phyloP scores from a whole-genome alignment of 1,140 invertebrate genomes.

The Phthorimaea operculella region DNA sequence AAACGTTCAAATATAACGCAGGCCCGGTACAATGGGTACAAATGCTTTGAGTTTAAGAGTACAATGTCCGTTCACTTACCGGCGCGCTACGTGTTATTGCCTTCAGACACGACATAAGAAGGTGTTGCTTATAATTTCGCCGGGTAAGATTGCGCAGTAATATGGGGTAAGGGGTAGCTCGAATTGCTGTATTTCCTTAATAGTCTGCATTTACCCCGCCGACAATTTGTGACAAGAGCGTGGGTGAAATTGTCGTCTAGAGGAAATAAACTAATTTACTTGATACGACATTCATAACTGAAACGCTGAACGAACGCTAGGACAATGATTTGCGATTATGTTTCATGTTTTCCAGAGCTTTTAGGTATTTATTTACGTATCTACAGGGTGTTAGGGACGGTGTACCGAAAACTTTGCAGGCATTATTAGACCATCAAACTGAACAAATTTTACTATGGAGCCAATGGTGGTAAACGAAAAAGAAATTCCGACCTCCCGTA shows the following conservation, averaged over 20 bases:
- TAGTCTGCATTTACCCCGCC: slow-evolving; percentile 64
- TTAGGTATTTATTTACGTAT: too few species aligned
- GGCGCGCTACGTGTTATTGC: slow-evolving; percentile 40
- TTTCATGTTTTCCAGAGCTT: too few species aligned
- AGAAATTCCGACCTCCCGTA: too few species aligned
- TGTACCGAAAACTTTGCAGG: too few species aligned
- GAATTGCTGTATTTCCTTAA: slow-evolving; percentile 67
- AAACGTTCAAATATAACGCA: too few species aligned
- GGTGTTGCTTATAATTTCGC: slow-evolving; percentile 65
- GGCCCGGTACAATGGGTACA: too few species aligned
- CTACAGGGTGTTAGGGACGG: too few species aligned
- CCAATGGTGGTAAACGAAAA: too few species aligned
- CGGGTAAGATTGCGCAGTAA: slow-evolving; percentile 61
- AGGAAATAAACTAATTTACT: slow-evolving; percentile 68
- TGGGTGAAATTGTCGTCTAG: slow-evolving; percentile 59
- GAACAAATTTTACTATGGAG: too few species aligned
- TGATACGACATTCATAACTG: slow-evolving; percentile 49
- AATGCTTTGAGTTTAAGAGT: background rate
- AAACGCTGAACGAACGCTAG: slow-evolving; percentile 29
- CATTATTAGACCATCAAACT: too few species aligned
- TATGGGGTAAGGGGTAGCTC: slow-evolving; percentile 56
- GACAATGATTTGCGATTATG: slow-evolving; percentile 6
- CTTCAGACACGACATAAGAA: slow-evolving; percentile 53
- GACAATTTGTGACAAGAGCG: slow-evolving; percentile 64
- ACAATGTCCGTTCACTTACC: background rate